These are phyloP conservation scores for Natrix natrix DNA, from an alignment of 2,797 vertebrate species.

Conservation along the genomic window DNA sequence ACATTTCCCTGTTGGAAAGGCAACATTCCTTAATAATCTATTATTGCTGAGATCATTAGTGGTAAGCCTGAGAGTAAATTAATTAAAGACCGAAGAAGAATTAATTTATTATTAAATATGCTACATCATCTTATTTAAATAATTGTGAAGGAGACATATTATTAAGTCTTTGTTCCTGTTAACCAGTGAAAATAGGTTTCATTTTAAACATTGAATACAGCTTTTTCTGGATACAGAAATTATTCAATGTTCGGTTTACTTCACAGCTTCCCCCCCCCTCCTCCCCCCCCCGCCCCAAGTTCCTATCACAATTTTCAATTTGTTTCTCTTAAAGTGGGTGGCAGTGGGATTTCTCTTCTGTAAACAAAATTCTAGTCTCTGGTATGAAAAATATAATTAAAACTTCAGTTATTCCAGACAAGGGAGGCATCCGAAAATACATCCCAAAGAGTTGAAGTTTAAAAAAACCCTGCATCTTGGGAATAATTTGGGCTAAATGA, in stretches of 20 bases:
- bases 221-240: not conserved
- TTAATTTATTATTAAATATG: not conserved
- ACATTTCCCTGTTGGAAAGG: not conserved
- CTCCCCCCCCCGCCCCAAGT: not conserved
- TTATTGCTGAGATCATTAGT: not conserved
- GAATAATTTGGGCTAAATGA: not conserved
- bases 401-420: not conserved
- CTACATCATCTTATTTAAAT: not conserved
- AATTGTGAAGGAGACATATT: not conserved
- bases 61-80: not conserved
- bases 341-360: not conserved
- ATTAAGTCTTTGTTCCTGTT: not conserved
- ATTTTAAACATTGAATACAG: not conserved
- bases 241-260: not conserved
- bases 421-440: not conserved
- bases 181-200: not conserved
- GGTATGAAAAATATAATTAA: not conserved
- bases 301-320: not conserved
- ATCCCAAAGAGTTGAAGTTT: not conserved
- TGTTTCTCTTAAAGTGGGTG: not conserved
- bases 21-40: not conserved
- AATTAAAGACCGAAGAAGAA: not conserved
- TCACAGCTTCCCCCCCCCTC: not conserved
- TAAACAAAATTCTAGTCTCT: not conserved
- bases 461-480: not conserved